phyloP scores from a whole-genome alignment of 2,888 invertebrate genomes.

The Pristionchus japonicus region DNA sequence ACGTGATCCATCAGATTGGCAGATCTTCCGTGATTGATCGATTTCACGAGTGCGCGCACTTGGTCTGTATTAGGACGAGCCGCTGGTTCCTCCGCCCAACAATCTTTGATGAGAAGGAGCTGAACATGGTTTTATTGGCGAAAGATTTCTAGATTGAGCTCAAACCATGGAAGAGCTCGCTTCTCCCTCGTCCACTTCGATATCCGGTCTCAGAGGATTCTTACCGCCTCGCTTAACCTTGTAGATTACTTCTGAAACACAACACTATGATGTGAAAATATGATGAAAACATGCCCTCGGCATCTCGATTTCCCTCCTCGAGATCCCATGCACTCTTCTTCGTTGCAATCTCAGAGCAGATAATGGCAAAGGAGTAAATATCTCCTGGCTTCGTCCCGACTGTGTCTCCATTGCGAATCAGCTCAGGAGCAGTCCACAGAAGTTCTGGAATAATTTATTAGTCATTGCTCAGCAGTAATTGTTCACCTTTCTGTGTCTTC shows the following conservation, averaged over 20 bases:
- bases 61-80: conserved; percentile 7
- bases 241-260: conserved; percentile 46
- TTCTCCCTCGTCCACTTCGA: conserved; percentile 33
- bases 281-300: conserved; percentile 56
- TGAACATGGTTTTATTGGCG: background rate
- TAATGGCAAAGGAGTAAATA: conserved; percentile 71
- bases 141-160: background rate
- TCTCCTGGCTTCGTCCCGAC: conserved; percentile 61
- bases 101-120: conserved; percentile 43
- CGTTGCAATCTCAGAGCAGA: conserved; percentile 71
- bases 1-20: conserved; percentile 71
- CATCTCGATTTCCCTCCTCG: conserved; percentile 57
- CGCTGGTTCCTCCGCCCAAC: conserved; percentile 45
- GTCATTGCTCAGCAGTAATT: background rate
- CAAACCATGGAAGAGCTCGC: conserved; percentile 44
- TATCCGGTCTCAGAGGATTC: conserved; percentile 8
- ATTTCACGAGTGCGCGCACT: background rate
- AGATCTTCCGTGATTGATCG: too few relatives aligned
- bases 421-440: conserved; percentile 64
- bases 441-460: conserved; percentile 24
- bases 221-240: conserved; percentile 9
- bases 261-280: too few relatives aligned
- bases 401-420: conserved; percentile 51
- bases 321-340: conserved; percentile 69
- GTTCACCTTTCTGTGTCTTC: conserved; percentile 9